phyloP scores from a whole-genome alignment of 2,888 invertebrate genomes.

The Cryptus viduatorius region DNA sequence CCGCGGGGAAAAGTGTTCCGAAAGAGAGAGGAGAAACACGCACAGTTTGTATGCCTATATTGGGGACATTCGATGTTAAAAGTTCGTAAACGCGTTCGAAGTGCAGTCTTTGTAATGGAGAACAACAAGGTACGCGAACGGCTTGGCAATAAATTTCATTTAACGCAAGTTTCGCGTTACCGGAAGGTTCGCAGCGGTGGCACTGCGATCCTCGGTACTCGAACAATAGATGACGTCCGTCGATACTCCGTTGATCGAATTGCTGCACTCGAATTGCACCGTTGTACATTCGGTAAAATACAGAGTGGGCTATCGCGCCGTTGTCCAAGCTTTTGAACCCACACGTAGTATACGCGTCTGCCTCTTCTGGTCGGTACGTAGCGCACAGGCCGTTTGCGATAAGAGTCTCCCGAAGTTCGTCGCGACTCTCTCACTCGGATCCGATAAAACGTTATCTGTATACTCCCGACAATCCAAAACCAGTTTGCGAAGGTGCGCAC shows the following conservation, averaged over 20 bases:
- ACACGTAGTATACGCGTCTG: constrained; percentile 31
- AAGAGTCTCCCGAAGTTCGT: constrained; percentile 47
- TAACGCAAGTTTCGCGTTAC: constrained; percentile 45
- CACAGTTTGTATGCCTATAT: constrained; percentile 20
- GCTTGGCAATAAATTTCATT: constrained; percentile 40
- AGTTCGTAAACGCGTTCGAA: constrained; percentile 27
- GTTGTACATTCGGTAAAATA: constrained; percentile 7
- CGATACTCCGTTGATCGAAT: constrained; percentile 51
- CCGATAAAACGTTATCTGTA: constrained; percentile 64
- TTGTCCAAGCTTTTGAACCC: constrained; percentile 49
- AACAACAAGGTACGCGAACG: constrained; percentile 10
- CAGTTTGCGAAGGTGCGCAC: constrained; percentile 53
- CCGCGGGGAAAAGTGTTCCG: background rate
- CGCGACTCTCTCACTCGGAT: constrained; percentile 17
- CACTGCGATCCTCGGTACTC: background rate
- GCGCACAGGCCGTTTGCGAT: constrained; percentile 32
- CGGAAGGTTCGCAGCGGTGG: background rate
- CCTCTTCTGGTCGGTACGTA: background rate
- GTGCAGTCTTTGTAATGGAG: constrained; percentile 7
- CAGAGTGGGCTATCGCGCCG: constrained; percentile 31
- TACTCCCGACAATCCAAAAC: constrained; percentile 60
- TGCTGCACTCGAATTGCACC: constrained; percentile 23
- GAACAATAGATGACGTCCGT: constrained; percentile 40
- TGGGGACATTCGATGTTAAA: constrained; percentile 16
- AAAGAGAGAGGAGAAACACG: constrained; percentile 21